Base-by-base conservation (phyloP, 1,140 invertebrate genomes). In the Tetraneura akinire region DNA sequence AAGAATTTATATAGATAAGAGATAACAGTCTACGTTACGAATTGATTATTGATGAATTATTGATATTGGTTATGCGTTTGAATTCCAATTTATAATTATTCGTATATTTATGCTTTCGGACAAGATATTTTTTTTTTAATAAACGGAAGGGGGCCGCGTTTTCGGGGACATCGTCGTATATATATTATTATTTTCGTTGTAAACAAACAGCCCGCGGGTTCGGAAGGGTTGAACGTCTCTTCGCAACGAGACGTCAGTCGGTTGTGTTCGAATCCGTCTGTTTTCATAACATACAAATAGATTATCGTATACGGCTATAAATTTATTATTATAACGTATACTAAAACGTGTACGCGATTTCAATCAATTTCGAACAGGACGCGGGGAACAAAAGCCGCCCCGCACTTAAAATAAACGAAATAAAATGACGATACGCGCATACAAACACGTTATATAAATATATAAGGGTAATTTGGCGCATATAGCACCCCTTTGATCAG, bases 241-340 rank as follows among this genome's bases (percentile, higher is more conserved):
- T 37, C 32, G 8, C 32, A 10, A 3, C 16, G 49, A n/a, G 53
- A 21, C 16, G 66, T 68, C 66, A 26, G 66, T 68, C n/a, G 64
- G 64, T 68, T n/a, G 66, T 68, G 11, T 4, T 37, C 16, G 23
- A 6, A 42, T 18, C 62, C 57, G 18, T 60, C 14, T 18, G 42
- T 26, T 8, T 47, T 37, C 47, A 21, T 68, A 26, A n/a, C 11
- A 45, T 6, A 37, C 37, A 37, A 1, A 45, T 68, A 47, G 66
- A 68, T 68, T 68, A 68, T 68, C 37, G 66, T 47, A 37, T 37
- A 37, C 8, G 8, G n/a, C n/a, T 37, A 37, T 37, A 37, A 37
- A 47, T 47, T 42, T 68, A 68, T 68, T 68, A 68, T 68, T 68
- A 68, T 68, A 68, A 68, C n/a, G n/a, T 68, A 45, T 68, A 45